Base-by-base conservation (phyloP, 2,888 invertebrate species). In the Agrypnus murinus region DNA sequence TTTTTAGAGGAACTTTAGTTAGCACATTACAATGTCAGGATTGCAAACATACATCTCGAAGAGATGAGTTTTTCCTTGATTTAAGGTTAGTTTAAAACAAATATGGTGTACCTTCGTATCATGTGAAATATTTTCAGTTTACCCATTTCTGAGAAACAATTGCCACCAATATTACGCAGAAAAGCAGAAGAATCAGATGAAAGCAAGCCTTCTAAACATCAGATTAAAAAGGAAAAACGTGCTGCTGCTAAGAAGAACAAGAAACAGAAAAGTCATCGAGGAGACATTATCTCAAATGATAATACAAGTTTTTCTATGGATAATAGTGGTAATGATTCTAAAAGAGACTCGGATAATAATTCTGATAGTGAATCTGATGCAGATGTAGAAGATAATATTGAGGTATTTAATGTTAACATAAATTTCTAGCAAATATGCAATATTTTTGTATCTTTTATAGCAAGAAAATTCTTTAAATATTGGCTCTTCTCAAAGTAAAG, bases 21-120 rank as follows among this genome's bases (percentile, higher is more conserved):
- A 98, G 97, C 32, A 95, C 94, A 0, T 86, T 96, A 40, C 92
- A 94, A 69, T 99, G 98, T 84, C 92, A 95, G 79, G 95, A 95
- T 73, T 99, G 99, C 83, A 89, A 91, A 72, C 92, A 95, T 86
- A 91, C 93, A 9, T 97, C 97, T 0, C 93, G 95, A 80, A 90
- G 95, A 10, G 93, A 93, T 63, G 99, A 99, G 85, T 93, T 94
- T 80, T 99, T 99, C 86, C 88, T 98, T 64, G 99, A 99, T 86
- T 89, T 99, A 75, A 84, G 84, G 83, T 83, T 17, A 9, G 8
- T 8, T 15, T 53, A 45, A 36, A 9, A 10, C n/a, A 14, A 8
- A 46, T 14, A 12, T 14, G 1, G 10, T 40, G 2, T n/a, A n/a
- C n/a, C n/a, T 53, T 14, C 10, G 12, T 34, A 14, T 53, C 14